phyloP scores from a whole-genome alignment of 2,113 vertebrate species.

The Edolisoma coerulescens region DNA sequence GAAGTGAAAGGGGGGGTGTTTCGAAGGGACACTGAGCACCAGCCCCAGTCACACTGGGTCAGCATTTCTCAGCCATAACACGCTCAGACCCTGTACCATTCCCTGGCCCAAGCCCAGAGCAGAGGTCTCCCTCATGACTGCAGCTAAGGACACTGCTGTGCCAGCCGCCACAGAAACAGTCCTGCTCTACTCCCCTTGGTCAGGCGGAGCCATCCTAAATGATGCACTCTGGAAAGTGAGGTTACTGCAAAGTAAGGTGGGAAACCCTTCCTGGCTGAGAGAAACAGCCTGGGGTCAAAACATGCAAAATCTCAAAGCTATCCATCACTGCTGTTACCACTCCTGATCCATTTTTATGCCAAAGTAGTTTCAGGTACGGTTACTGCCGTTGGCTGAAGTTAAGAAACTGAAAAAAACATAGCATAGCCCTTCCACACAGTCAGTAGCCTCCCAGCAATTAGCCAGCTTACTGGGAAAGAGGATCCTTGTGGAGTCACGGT shows the following conservation, averaged over 20 bases:
- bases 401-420: neutral
- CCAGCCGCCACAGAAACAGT: neutral
- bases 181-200: accelerated
- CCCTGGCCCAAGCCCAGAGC: neutral
- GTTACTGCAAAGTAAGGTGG: neutral
- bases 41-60: neutral
- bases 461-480: neutral
- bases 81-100: neutral
- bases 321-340: neutral
- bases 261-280: neutral
- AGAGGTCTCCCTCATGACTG: neutral
- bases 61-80: accelerated
- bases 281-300: neutral
- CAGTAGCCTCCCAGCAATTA: neutral
- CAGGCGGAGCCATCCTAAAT: neutral
- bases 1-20: neutral
- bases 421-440: neutral
- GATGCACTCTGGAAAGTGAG: neutral
- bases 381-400: neutral
- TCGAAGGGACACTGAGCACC: neutral
- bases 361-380: neutral
- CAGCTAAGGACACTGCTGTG: neutral
- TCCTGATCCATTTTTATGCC: neutral
- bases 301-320: neutral
- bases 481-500: neutral